phyloP scores from a whole-genome alignment of 1,140 invertebrate species.

The Choristoneura fumiferana region DNA sequence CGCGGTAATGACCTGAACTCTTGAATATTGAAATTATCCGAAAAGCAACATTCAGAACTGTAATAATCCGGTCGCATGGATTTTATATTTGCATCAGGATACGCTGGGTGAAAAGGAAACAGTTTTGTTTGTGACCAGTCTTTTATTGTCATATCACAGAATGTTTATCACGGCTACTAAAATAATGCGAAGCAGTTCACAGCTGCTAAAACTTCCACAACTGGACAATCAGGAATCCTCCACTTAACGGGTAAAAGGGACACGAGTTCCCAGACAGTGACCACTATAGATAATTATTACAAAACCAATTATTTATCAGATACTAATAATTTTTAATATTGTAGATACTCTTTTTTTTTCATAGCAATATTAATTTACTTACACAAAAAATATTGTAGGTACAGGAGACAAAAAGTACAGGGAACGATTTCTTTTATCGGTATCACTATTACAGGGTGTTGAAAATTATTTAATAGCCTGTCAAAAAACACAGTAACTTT shows the following conservation, averaged over 20 bases:
- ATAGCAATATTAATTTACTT: background rate
- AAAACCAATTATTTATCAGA: constrained; percentile 29
- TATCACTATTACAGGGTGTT: background rate
- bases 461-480: constrained; percentile 6
- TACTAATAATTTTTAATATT: constrained; percentile 23
- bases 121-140: constrained; percentile 62
- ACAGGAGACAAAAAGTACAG: constrained; percentile 11
- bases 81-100: constrained; percentile 33
- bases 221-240: constrained; percentile 27
- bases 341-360: background rate
- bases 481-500: background rate
- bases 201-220: constrained; percentile 34
- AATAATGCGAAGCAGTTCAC: constrained; percentile 40
- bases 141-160: constrained; percentile 69
- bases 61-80: too few species aligned
- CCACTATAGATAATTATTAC: constrained; percentile 2
- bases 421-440: background rate
- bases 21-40: too few species aligned
- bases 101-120: constrained; percentile 69
- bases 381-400: background rate
- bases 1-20: too few species aligned
- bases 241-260: constrained; percentile 20
- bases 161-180: constrained; percentile 36
- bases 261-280: constrained; percentile 1
- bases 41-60: too few species aligned